Percentiles rank a stretch among this genome's conserved stretches.
Conservation (phyloP, 2,888 invertebrate genomes). For the Toxonevra muliebris region DNA sequence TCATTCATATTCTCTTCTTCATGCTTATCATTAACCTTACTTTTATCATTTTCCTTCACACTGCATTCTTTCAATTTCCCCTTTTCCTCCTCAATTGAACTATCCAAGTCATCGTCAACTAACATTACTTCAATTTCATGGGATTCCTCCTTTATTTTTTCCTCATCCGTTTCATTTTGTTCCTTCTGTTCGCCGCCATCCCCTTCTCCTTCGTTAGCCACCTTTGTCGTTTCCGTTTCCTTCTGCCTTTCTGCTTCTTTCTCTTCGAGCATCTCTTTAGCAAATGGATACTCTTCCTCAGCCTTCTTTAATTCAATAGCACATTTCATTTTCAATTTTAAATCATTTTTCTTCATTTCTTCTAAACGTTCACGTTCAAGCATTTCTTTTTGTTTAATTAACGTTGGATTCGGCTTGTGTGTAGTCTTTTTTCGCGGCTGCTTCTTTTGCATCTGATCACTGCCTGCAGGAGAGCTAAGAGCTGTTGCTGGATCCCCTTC, state of each 20-base stretch:
- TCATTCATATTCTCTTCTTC: conserved; percentile 23
- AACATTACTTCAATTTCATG: conserved; percentile 39
- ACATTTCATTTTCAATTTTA: conserved; percentile 58
- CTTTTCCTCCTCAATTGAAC: conserved; percentile 29
- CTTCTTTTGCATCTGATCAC: conserved; percentile 46
- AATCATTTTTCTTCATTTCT: conserved; percentile 57
- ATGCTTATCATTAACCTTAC: conserved; percentile 8
- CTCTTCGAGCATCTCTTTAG: conserved; percentile 47
- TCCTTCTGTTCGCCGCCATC: background rate
- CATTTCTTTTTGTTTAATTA: conserved; percentile 55
- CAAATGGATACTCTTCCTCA: conserved; percentile 54
- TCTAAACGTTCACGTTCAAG: conserved; percentile 58
- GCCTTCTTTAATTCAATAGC: conserved; percentile 52
- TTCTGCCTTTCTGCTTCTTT: conserved; percentile 5
- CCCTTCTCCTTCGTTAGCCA: too few relatives aligned
- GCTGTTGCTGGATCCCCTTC: conserved; percentile 41
- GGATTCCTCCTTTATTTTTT: background rate
- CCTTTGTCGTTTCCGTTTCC: background rate
- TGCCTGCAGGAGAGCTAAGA: background rate
- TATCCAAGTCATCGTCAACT: conserved; percentile 42
- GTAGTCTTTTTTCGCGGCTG: conserved; percentile 63
- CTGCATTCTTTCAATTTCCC: background rate
- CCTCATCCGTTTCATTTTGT: conserved; percentile 27
- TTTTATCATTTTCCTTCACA: conserved; percentile 18
- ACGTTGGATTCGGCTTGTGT: conserved; percentile 61